Conservation (phyloP, 2,888 invertebrate species). For the Phaonia tiefii region DNA sequence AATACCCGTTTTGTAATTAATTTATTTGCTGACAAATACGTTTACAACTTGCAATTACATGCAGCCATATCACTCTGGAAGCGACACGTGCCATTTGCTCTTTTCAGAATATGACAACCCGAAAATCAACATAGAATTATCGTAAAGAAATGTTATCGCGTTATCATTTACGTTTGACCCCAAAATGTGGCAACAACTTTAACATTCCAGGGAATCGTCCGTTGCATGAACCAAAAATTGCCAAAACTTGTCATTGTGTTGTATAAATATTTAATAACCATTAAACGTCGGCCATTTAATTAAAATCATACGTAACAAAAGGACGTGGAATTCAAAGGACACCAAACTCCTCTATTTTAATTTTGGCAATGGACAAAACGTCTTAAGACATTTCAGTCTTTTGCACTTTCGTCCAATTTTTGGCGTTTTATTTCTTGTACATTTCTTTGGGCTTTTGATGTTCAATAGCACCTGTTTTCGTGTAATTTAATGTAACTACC, state of each 20-base stretch:
- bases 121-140: background rate
- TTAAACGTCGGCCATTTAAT: slow-evolving; percentile 24
- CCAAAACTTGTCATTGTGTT: slow-evolving; percentile 22
- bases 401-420: slow-evolving; percentile 32
- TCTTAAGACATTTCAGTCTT: too few relatives aligned
- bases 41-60: background rate
- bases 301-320: slow-evolving; percentile 11
- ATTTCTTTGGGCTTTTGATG: background rate
- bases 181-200: background rate
- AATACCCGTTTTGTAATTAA: background rate
- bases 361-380: background rate
- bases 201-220: slow-evolving; percentile 13
- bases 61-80: background rate
- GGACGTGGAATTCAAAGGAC: background rate
- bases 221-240: background rate
- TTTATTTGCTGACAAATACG: slow-evolving; percentile 22
- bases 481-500: too few relatives aligned
- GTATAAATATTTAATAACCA: slow-evolving; percentile 18
- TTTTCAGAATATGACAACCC: background rate
- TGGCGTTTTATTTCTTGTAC: background rate
- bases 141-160: slow-evolving; percentile 5
- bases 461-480: background rate
- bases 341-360: background rate
- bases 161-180: slow-evolving; percentile 7
- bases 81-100: background rate